Base-by-base conservation (phyloP, 2,888 invertebrate genomes). In the Drosophila borborema region DNA sequence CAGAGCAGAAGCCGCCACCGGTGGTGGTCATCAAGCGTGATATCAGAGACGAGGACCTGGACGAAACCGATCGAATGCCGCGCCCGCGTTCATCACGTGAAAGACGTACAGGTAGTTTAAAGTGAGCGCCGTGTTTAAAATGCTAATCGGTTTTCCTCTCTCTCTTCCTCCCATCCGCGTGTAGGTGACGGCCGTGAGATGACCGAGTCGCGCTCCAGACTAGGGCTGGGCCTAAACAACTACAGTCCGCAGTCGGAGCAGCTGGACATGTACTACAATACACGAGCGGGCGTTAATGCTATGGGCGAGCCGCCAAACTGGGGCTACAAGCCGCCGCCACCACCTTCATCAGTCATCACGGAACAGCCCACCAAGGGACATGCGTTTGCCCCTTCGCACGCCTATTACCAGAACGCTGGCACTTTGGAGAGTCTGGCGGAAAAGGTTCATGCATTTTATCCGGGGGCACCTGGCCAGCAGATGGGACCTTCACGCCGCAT, bases 21-120 rank as follows among this genome's bases (percentile, higher is more conserved):
- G 98, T 98, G 31, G 98, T 98, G 49, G 98, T 98, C 71, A 96
- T 98, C 89, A 98, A 98, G 92, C 94, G 96, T 64, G 97, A 98
- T 91, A 95, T 98, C 82, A 95, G 97, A 70, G 97, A 97, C 86
- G 97, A 98, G 81, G 97, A 97, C 84, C 90, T 93, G 81, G 95
- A 95, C 82, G 96, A 96, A 12, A 93, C 94, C 61, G 95, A 95
- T 88, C 92, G 94, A 80, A 94, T 92, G 91, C 92, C 92, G 77
- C 91, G 92, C 78, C 93, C 93, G 87, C 89, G 93, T 81, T 93
- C 93, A 86, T 93, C 93, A 91, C 92, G 93, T 82, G 93, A 93
- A 92, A 92, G 93, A 91, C 92, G 93, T 92, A 93, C 93, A 92
- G 93, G 93, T 93, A 92, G 91, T 92, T 92, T 82, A 79, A 90